Evolutionary conservation across 2,888 invertebrate genomes (phyloP), one percentile per base, ranked within the genome.

Genomic region (Cyaniris semiargus): DNA sequence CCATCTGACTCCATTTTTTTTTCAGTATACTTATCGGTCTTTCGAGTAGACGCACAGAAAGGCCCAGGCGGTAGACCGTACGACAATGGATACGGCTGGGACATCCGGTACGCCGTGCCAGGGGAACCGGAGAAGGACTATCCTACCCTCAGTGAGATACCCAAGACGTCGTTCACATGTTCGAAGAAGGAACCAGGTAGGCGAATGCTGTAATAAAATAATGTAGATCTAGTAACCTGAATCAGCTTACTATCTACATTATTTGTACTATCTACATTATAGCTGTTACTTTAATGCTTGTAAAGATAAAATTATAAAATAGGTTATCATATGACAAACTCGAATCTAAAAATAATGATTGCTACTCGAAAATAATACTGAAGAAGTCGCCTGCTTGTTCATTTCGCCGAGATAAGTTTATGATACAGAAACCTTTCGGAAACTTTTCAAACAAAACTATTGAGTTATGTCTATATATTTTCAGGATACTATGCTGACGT

Each of bases 41-140:
- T 85, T 58, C 85, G 83, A 84, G 85, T 80, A 56, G 80, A 80
- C 23, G 88, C 88, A 76, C 90, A 91, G 79, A 88, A 87, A 80
- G 85, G 86, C 23, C 84, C 89, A 81, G 83, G 58, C 18, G 86
- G 76, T 80, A 85, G 71, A 83, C 78, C 88, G 81, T 83, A 87
- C 71, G 90, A 89, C 82, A 87, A 86, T 78, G 87, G 91, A 58
- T 88, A 90, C 80, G 91, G 95, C 70, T 94, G 95, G 90, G 95
- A 95, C 85, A 95, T 96, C 80, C 89, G 95, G 77, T 93, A 95
- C 76, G 95, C 95, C 23, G 95, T 96, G 74, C 96, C 96, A 7
- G 96, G 96, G 0, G 95, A 96, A 82, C 96, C 96, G 0, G 96
- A 95, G 21, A 89, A 89, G 70, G 96, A 96, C 87, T 96, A 96